Percentiles rank a stretch among this genome's conserved stretches.
Conservation (phyloP, 1,140 invertebrate genomes). For the Bombus difficillimus region DNA sequence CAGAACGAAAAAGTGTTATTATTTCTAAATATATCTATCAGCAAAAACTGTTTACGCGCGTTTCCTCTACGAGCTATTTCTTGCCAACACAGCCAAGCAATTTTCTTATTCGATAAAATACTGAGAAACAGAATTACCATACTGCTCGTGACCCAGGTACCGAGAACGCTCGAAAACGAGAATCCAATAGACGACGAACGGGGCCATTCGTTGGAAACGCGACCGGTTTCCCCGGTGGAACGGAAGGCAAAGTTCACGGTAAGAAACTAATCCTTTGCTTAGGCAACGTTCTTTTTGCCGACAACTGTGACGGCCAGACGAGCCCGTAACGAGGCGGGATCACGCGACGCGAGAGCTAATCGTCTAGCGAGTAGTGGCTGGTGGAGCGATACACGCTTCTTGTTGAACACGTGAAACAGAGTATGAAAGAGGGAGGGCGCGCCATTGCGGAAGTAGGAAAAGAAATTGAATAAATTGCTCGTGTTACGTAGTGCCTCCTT, state of each 20-base stretch:
- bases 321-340: constrained; percentile 37
- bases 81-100: background rate
- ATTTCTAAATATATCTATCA: background rate
- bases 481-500: background rate
- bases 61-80: background rate
- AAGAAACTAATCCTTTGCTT: constrained; percentile 43
- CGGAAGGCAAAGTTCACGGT: constrained; percentile 49
- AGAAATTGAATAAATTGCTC: constrained; percentile 22
- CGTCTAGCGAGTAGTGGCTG: background rate
- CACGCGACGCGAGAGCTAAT: constrained; percentile 32
- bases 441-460: constrained; percentile 10
- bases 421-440: background rate
- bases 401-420: background rate
- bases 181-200: background rate
- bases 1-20: background rate
- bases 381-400: background rate
- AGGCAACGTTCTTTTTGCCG: constrained; percentile 39
- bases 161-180: background rate
- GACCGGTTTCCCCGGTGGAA: background rate
- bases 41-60: background rate
- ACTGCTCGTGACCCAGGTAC: background rate
- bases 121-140: background rate
- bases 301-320: constrained; percentile 30
- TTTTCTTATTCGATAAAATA: background rate
- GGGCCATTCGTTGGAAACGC: constrained; percentile 2